phyloP scores from a whole-genome alignment of 2,797 vertebrate species.

The Corythornis leucogaster region DNA sequence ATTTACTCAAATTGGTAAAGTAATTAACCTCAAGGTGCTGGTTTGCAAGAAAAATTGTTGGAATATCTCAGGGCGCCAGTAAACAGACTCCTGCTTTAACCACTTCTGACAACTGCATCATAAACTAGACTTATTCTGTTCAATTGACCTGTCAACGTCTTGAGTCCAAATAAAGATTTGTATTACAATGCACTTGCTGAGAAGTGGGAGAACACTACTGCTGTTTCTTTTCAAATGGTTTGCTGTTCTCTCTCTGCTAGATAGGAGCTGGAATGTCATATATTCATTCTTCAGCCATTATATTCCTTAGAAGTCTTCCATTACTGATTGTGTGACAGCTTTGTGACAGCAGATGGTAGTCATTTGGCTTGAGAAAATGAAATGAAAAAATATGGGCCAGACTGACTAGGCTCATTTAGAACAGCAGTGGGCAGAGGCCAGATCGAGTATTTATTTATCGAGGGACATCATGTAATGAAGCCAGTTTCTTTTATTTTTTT shows the following conservation, averaged over 20 bases:
- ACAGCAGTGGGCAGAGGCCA: slow-evolving; percentile 81
- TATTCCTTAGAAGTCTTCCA: slow-evolving; percentile 81
- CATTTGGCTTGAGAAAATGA: slow-evolving; percentile 83
- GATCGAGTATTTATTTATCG: slow-evolving; percentile 79
- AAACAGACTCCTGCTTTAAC: slow-evolving; percentile 91
- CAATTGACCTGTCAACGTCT: slow-evolving; percentile 93
- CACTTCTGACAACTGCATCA: slow-evolving; percentile 92
- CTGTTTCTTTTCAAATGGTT: slow-evolving; percentile 78
- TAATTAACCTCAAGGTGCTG: slow-evolving; percentile 94
- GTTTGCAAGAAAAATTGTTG: slow-evolving; percentile 90
- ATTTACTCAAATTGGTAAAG: slow-evolving; percentile 94
- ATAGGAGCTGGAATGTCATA: slow-evolving; percentile 72
- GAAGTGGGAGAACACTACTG: slow-evolving; percentile 79
- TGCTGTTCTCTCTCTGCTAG: slow-evolving; percentile 74
- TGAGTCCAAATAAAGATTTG: slow-evolving; percentile 92
- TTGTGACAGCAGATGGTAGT: slow-evolving; percentile 86
- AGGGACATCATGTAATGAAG: slow-evolving; percentile 73
- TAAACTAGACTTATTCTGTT: slow-evolving; percentile 92
- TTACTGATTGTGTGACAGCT: slow-evolving; percentile 82
- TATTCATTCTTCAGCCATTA: slow-evolving; percentile 80
- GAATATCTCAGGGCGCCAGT: slow-evolving; percentile 86
- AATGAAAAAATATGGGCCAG: slow-evolving; percentile 80
- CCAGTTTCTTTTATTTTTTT: slow-evolving; percentile 59
- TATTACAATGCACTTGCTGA: slow-evolving; percentile 88
- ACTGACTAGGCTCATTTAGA: slow-evolving; percentile 81